Evolutionary conservation across 2,888 invertebrate genomes (phyloP), one percentile per base, ranked within the genome.

Genomic region (Apamea sordens): DNA sequence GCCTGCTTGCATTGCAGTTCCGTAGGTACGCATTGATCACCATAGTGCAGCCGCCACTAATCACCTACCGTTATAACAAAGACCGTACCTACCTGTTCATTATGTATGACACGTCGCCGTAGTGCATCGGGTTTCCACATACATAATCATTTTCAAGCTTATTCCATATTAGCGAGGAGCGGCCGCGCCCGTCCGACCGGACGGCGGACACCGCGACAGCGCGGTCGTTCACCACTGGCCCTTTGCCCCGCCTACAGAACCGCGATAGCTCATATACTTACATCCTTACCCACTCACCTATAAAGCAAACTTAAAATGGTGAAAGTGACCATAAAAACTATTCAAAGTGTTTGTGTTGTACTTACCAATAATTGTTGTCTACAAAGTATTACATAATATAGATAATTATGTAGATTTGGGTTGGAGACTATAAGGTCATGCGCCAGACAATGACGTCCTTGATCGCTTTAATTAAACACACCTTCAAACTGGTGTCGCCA

Each of bases 201-300:
- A 90, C 88, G 83, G 85, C 84, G 89, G 68, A 74, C 86, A 73
- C 67, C 77, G 85, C 78, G 72, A 75, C 83, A 83, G 80, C 88
- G 92, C 92, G 93, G 93, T 94, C 93, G 93, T 93, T 94, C 93
- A 94, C 93, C 93, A 93, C 89, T 89, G 91, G 92, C 92, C 93
- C 93, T 93, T 92, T 91, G 92, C 91, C 90, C 92, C 92, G 91
- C 91, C 91, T 92, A 92, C 91, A 86, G 89, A 82, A 89, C 86
- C 72, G 77, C 87, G 87, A 91, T 91, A 84, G 71, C 74, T 73
- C 59, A 67, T 68, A 64, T 56, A 68, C 61, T 63, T 79, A 47
- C 76, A 80, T 78, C 78, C 76, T 85, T 78, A 84, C 83, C 82
- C 65, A 83, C 85, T 86, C 77, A 85, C 85, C 85, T 75, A 82